Evolutionary conservation across 2,888 invertebrate genomes (phyloP), one percentile per base, ranked within the genome.

Genomic region (Drosophila histrio): DNA sequence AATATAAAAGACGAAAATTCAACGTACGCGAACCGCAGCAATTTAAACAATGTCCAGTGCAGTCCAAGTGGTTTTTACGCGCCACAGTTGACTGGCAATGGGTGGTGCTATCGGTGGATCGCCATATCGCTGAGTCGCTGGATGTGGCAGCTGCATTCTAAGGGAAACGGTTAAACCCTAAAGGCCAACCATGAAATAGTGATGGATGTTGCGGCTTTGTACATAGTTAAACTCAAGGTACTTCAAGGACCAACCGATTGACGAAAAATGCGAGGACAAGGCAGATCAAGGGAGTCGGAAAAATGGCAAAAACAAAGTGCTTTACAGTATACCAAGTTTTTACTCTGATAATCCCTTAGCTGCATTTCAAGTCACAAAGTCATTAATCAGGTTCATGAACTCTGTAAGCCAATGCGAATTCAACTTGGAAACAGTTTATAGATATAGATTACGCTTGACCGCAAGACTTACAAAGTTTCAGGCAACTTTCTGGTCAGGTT

Each of bases 1-100:
- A 85, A 81, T n/a, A 86, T 70, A 86, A 79, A 72, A 66, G 77
- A 69, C 69, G 71, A 73, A 72, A 86, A 79, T 83, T 74, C 70
- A 80, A 77, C 74, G 74, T 70, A 80, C 78, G 80, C 82, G 74
- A 72, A 86, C 87, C 82, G 72, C 82, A 82, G 81, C 81, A 83
- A 82, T 82, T 82, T 86, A 83, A 82, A 82, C 82, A 82, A 86
- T 86, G 80, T 86, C 84, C 81, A 83, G 71, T 86, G 80, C 86
- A 86, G 71, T 83, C 65, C 69, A 73, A 79, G 77, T 79, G 79
- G 69, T 85, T 85, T 81, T 82, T 58, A 50, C 68, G 61, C 63
- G 53, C 83, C 77, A 68, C 82, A 71, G 68, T 70, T 77, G 72
- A 66, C 61, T 75, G 66, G 68, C 43, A 61, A 36, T 8, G 22